phyloP scores from a whole-genome alignment of 2,113 vertebrate species.

The Aleadryas rufinucha region DNA sequence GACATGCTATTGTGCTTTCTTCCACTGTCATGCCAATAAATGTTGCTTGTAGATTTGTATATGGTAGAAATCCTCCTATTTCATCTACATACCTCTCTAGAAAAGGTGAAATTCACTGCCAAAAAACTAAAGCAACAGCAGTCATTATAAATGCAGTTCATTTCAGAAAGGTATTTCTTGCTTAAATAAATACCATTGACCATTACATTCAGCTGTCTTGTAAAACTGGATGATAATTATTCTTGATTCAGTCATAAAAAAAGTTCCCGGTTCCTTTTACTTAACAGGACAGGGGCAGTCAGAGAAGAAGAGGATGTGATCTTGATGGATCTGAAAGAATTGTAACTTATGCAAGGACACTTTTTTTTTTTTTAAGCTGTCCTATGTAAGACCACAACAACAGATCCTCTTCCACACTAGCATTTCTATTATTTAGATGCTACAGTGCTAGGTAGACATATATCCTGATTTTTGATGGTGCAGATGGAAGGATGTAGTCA shows the following conservation, averaged over 20 bases:
- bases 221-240: not conserved
- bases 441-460: not conserved
- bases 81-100: not conserved
- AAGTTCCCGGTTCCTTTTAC: not conserved
- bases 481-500: not conserved
- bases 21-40: not conserved
- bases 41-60: not conserved
- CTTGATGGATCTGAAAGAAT: not conserved
- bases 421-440: not conserved
- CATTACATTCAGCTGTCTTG: not conserved
- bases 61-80: not conserved
- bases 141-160: not conserved
- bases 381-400: not conserved
- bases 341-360: not conserved
- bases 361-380: not conserved
- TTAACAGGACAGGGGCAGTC: not conserved
- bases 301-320: not conserved
- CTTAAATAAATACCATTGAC: not conserved
- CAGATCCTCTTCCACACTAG: not conserved
- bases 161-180: not conserved
- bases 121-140: not conserved
- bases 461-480: not conserved
- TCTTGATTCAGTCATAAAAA: not conserved
- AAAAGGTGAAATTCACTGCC: not conserved
- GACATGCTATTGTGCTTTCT: not conserved